Evolutionary conservation across 2,797 vertebrate genomes (phyloP).

Genomic region (Pseudochirops corinnae): DNA sequence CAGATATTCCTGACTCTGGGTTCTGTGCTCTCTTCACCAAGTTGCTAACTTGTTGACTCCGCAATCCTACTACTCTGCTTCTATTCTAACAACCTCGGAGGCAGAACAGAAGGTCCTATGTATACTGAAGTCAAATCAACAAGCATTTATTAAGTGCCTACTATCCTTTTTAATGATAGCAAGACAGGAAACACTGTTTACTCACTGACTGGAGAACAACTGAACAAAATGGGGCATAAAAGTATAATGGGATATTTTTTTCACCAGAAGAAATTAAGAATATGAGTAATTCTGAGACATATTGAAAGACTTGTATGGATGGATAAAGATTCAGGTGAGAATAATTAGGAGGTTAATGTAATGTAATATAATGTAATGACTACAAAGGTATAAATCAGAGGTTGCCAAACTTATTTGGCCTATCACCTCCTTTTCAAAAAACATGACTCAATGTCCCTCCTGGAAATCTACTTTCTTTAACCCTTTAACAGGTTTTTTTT

Average conservation of each 20-base stretch:
- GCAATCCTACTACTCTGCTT: not conserved
- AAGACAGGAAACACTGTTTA: not conserved
- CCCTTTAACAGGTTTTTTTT: too few species aligned
- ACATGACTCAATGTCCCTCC: too few species aligned
- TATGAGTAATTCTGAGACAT: too few species aligned
- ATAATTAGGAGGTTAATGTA: too few species aligned
- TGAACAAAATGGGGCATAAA: not conserved
- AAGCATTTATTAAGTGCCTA: not conserved
- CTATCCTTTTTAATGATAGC: not conserved
- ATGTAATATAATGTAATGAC: not conserved
- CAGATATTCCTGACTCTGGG: not conserved
- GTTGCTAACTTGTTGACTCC: not conserved
- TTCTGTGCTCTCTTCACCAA: not conserved
- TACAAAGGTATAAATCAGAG: not conserved
- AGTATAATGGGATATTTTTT: not conserved
- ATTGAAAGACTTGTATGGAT: too few species aligned
- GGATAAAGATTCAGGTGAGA: too few species aligned
- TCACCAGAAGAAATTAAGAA: not conserved
- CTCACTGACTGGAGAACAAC: not conserved
- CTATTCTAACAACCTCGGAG: not conserved
- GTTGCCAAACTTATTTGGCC: too few species aligned
- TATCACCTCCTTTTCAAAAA: too few species aligned
- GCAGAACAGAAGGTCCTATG: not conserved
- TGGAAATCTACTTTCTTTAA: too few species aligned
- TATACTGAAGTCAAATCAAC: not conserved